phyloP scores from a whole-genome alignment of 2,888 invertebrate species.

The Eupithecia insigniata region DNA sequence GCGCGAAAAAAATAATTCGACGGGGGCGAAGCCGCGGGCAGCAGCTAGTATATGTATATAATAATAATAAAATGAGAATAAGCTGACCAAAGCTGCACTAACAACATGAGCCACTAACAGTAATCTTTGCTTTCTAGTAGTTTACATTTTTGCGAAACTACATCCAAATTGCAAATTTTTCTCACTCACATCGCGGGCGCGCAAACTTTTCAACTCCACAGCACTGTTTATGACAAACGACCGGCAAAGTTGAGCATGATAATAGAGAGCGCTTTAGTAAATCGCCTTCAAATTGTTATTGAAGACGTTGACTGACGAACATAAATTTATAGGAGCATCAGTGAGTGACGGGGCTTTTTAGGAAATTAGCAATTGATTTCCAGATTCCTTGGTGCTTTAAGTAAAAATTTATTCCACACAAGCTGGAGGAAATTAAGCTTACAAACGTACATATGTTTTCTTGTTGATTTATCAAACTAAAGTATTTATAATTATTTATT shows the following conservation, averaged over 20 bases:
- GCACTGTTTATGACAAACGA: slow-evolving; percentile 34
- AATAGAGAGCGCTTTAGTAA: slow-evolving; percentile 30
- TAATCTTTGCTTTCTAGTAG: neutral
- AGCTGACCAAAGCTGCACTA: neutral
- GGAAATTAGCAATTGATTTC: neutral
- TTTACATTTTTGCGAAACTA: slow-evolving; percentile 10
- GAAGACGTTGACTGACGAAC: slow-evolving; percentile 17
- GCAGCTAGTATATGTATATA: no score
- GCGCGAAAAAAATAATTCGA: no score
- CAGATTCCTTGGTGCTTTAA: neutral
- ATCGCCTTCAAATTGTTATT: slow-evolving; percentile 30
- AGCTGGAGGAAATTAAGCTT: neutral
- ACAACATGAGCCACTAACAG: no score
- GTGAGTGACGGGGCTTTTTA: neutral
- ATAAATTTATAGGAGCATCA: neutral
- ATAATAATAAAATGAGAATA: no score
- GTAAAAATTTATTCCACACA: neutral
- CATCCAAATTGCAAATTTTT: slow-evolving; percentile 37
- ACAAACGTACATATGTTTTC: neutral
- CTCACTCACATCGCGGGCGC: slow-evolving; percentile 17
- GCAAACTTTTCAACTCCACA: slow-evolving; percentile 37
- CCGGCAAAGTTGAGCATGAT: slow-evolving; percentile 22
- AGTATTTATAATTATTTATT: neutral
- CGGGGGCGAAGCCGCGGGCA: no score
- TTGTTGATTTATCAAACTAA: neutral